A percentile compares a stretch with the other conserved stretches of the same genome.
Conservation (phyloP, 2,797 vertebrate species). For the Anguilla anguilla region DNA sequence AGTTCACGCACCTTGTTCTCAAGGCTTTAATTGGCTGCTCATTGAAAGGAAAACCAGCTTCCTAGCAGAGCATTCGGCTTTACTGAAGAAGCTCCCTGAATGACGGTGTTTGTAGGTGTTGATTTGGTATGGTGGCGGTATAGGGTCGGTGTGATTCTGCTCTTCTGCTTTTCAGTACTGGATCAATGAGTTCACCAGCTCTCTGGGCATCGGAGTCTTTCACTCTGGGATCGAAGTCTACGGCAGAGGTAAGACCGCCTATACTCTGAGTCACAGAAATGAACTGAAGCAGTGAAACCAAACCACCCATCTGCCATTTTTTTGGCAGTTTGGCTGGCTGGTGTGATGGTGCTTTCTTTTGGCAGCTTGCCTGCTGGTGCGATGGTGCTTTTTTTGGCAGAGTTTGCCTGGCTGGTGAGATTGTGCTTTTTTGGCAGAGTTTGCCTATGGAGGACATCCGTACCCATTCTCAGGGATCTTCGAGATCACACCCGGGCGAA, state of each 20-base stretch:
- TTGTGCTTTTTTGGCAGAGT: constrained; percentile 75
- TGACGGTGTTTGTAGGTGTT: neutral
- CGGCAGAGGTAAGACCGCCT: constrained; percentile 86
- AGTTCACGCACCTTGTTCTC: no score
- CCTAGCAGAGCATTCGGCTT: neutral
- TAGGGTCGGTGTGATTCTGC: neutral
- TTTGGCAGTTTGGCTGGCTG: no score
- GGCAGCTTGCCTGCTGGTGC: neutral
- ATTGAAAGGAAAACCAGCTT: no score
- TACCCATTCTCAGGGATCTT: constrained; percentile 99
- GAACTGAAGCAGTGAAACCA: neutral
- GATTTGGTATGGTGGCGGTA: neutral
- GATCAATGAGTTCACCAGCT: constrained; percentile 98
- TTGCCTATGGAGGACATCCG: constrained; percentile 98
- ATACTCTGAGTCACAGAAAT: neutral
- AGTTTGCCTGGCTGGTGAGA: constrained; percentile 81
- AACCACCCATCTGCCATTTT: neutral
- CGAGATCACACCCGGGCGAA: constrained; percentile 98
- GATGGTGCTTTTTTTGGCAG: constrained; percentile 62
- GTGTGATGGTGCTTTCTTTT: neutral
- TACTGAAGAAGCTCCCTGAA: neutral
- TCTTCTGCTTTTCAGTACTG: constrained; percentile 81
- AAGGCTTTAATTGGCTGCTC: no score
- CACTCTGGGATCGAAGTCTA: constrained; percentile 99
- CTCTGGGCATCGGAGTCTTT: constrained; percentile 97